phyloP scores from a whole-genome alignment of 2,797 vertebrate genomes.

The Neosalanx taihuensis region DNA sequence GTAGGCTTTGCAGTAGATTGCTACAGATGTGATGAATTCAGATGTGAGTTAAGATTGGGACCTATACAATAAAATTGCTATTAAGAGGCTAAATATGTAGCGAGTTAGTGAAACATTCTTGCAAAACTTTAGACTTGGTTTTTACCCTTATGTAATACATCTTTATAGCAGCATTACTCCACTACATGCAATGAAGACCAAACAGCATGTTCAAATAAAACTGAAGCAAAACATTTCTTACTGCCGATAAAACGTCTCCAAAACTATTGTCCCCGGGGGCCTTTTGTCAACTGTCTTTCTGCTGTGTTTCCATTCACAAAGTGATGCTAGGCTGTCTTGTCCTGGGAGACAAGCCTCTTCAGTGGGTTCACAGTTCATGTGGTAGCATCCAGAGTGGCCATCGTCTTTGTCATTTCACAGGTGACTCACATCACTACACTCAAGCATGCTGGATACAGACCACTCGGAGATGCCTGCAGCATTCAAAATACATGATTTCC shows the following conservation, averaged over 20 bases:
- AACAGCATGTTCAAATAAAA: slow-evolving; percentile 5
- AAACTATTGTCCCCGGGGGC: background rate
- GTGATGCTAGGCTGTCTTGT: slow-evolving; percentile 70
- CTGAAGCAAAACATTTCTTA: background rate
- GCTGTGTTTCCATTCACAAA: slow-evolving; percentile 67
- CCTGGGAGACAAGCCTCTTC: slow-evolving; percentile 76
- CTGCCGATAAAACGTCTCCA: background rate
- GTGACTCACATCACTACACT: slow-evolving; percentile 83
- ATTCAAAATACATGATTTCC: slow-evolving; percentile 81
- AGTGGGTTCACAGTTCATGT: slow-evolving; percentile 72
- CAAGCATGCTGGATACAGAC: slow-evolving; percentile 73
- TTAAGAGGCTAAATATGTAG: slow-evolving; percentile 50
- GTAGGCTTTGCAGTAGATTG: slow-evolving; percentile 62
- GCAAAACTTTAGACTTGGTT: too few relatives aligned
- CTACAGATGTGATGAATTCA: slow-evolving; percentile 68
- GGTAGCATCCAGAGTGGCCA: slow-evolving; percentile 76
- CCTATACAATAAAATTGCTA: slow-evolving; percentile 41
- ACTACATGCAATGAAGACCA: too few relatives aligned
- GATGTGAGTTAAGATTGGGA: slow-evolving; percentile 64
- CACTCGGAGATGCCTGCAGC: slow-evolving; percentile 76
- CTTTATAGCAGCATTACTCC: too few relatives aligned
- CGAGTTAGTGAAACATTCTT: too few relatives aligned
- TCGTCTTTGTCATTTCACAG: slow-evolving; percentile 80
- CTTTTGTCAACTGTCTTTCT: slow-evolving; percentile 22
- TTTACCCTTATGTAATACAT: too few relatives aligned